Evolutionary conservation across 2,888 invertebrate species (phyloP).

Genomic region (Melinaea marsaeus): DNA sequence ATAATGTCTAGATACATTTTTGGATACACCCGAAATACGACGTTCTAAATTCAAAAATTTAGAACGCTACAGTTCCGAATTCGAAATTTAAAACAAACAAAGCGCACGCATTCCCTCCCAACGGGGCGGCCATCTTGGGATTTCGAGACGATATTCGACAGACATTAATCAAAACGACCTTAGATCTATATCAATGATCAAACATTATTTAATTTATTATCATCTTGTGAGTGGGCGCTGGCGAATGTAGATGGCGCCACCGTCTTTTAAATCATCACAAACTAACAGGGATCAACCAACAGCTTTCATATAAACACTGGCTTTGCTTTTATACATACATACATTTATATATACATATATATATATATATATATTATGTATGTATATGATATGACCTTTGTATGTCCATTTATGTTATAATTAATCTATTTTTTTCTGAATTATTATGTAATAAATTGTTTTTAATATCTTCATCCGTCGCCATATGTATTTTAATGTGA

Average conservation of each 20-base stretch:
- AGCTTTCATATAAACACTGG: no score
- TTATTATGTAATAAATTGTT: no score
- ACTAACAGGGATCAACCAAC: slow-evolving; percentile 10
- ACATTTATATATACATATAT: no score
- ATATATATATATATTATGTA: no score
- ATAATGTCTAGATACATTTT: no score
- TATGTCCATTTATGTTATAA: no score
- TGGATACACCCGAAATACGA: background rate
- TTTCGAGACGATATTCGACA: slow-evolving; percentile 60
- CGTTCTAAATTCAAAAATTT: slow-evolving; percentile 8
- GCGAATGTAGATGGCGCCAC: slow-evolving; percentile 69
- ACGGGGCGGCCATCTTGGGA: slow-evolving; percentile 71
- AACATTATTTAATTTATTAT: slow-evolving; percentile 72
- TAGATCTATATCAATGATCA: slow-evolving; percentile 67
- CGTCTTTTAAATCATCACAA: slow-evolving; percentile 55
- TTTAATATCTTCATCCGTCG: no score
- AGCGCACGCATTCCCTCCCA: slow-evolving; percentile 43
- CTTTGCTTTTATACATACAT: no score
- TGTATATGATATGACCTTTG: no score
- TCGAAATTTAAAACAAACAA: slow-evolving; percentile 12
- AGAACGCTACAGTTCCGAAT: background rate
- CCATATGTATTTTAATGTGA: no score
- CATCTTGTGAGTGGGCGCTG: slow-evolving; percentile 64
- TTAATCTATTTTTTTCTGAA: no score
- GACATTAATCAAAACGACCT: slow-evolving; percentile 70